Evolutionary conservation across 2,888 invertebrate species (phyloP).

Genomic region (Acronicta aceris): DNA sequence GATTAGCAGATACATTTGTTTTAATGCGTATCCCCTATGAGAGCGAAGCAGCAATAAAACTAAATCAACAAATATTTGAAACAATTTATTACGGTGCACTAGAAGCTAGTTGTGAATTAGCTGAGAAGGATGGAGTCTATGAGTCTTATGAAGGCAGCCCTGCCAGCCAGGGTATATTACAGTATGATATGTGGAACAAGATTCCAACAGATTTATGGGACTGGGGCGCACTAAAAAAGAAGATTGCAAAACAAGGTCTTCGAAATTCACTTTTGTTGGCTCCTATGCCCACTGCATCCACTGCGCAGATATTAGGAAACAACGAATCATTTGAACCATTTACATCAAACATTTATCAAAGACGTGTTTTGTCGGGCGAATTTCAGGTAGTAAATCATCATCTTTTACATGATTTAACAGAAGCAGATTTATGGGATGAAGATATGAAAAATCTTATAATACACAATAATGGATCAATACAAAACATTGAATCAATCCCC

Average conservation of each 20-base stretch:
- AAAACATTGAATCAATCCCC: slow-evolving; percentile 95
- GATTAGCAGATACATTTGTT: slow-evolving; percentile 98
- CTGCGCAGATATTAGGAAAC: slow-evolving; percentile 99
- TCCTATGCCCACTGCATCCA: slow-evolving; percentile 99
- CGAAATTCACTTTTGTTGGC: slow-evolving; percentile 98
- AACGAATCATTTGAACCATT: slow-evolving; percentile 99
- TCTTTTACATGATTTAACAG: slow-evolving; percentile 97
- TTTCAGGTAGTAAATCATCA: slow-evolving; percentile 99
- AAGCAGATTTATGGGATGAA: slow-evolving; percentile 97
- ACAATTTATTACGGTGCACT: slow-evolving; percentile 99
- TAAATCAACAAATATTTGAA: slow-evolving; percentile 99
- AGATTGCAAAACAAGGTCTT: slow-evolving; percentile 96
- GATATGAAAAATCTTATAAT: slow-evolving; percentile 98
- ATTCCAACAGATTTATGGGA: slow-evolving; percentile 96
- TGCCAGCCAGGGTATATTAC: slow-evolving; percentile 97
- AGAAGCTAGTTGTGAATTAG: slow-evolving; percentile 98
- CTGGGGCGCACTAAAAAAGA: slow-evolving; percentile 94
- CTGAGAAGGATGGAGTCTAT: slow-evolving; percentile 95
- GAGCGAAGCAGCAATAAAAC: slow-evolving; percentile 93
- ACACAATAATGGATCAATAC: slow-evolving; percentile 97
- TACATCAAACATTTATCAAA: slow-evolving; percentile 98
- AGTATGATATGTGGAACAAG: slow-evolving; percentile 99
- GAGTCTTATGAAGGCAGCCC: slow-evolving; percentile 97
- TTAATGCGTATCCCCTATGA: slow-evolving; percentile 98
- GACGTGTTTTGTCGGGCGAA: slow-evolving; percentile 98